A percentile compares a stretch with the other conserved stretches of the same genome.
Conservation (phyloP, 2,113 vertebrate genomes). For the Clarias gariepinus region DNA sequence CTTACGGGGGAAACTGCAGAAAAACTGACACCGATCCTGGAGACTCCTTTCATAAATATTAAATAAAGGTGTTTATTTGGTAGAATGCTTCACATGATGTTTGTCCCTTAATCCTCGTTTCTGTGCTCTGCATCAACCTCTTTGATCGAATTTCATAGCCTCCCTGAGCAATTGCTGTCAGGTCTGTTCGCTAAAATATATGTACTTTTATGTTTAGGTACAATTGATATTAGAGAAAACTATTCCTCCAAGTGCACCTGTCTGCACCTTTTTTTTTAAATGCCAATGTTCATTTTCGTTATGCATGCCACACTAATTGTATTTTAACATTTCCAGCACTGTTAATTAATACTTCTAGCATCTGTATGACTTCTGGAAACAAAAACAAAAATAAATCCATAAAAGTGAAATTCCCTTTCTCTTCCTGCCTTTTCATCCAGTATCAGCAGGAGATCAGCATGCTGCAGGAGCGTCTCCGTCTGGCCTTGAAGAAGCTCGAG, state of each 20-base stretch:
- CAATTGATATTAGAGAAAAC: not conserved
- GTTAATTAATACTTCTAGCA: not conserved
- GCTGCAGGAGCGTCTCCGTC: slow-evolving; percentile 92
- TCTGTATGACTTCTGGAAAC: not conserved
- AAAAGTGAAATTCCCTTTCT: not conserved
- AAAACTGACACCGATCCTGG: not conserved
- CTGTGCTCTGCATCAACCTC: not conserved
- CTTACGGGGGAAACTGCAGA: too few relatives aligned
- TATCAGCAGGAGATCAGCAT: slow-evolving; percentile 90
- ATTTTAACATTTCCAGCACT: not conserved
- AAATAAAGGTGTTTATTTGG: not conserved
- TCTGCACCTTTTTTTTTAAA: not conserved
- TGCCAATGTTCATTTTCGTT: not conserved
- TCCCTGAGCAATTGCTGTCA: not conserved
- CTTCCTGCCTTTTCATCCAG: slow-evolving; percentile 57
- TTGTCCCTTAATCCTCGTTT: not conserved
- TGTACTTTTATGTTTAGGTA: not conserved
- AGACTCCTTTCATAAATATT: slow-evolving; percentile 12
- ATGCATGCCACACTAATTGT: not conserved
- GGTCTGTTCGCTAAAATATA: not conserved
- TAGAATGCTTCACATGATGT: not conserved
- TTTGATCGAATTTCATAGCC: not conserved
- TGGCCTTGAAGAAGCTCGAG: slow-evolving; percentile 89
- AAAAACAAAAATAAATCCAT: not conserved
- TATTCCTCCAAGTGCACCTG: not conserved